A percentile compares a stretch with the other conserved stretches of the same genome.
Evolutionary conservation across 2,888 invertebrate genomes (phyloP).

Genomic region (Griposia aprilina): DNA sequence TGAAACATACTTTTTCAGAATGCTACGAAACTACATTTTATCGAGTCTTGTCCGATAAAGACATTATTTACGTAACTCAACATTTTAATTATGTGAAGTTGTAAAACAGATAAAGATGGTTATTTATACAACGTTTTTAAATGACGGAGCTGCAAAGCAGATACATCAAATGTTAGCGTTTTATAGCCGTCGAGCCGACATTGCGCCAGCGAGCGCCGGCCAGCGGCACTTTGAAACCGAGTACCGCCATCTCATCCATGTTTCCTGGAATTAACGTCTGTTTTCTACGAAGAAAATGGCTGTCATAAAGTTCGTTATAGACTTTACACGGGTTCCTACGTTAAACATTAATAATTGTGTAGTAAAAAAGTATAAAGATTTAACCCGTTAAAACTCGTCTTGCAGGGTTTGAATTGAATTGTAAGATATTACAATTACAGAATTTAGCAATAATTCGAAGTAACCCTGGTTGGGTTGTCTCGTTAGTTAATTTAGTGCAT

Average conservation of each 20-base stretch:
- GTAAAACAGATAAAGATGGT: constrained; percentile 84
- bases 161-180: constrained; percentile 86
- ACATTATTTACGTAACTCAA: constrained; percentile 68
- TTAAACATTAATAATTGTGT: constrained; percentile 86
- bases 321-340: constrained; percentile 74
- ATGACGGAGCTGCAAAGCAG: constrained; percentile 83
- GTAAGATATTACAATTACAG: not conserved
- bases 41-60: constrained; percentile 44
- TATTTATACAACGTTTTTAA: constrained; percentile 83
- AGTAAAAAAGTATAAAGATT: constrained; percentile 51
- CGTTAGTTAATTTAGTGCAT: not conserved
- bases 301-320: constrained; percentile 86
- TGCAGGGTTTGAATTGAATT: not conserved
- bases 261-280: constrained; percentile 90
- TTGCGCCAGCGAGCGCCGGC: constrained; percentile 29
- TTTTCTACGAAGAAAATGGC: constrained; percentile 89
- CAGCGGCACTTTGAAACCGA: constrained; percentile 88
- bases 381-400: not conserved
- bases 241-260: constrained; percentile 89
- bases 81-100: constrained; percentile 77
- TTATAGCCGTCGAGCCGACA: constrained; percentile 78
- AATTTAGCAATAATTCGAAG: constrained; percentile 5
- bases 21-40: constrained; percentile 4
- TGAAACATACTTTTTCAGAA: not conserved
- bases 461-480: not conserved